Evolutionary conservation across 2,888 invertebrate genomes (phyloP).

Genomic region (Flexamia atlantica): DNA sequence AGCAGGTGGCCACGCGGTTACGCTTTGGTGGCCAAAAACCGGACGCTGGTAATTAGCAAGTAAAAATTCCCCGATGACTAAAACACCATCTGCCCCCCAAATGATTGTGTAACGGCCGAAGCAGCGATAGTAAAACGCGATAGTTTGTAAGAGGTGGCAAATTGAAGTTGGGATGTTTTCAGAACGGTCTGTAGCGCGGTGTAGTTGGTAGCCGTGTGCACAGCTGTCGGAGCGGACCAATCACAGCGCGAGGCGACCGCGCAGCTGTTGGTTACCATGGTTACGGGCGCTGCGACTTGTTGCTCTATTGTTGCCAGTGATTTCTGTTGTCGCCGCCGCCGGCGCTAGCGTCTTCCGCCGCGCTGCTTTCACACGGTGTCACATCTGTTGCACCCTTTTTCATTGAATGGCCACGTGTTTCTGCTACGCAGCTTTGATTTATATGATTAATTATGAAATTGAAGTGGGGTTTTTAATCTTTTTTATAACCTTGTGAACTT

Average conservation of each 20-base stretch:
- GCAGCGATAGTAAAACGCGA: conserved; percentile 5
- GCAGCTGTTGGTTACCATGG: conserved; percentile 33
- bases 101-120: conserved; percentile 9
- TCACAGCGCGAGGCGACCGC: conserved; percentile 33
- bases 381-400: conserved; percentile 9
- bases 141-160: background rate
- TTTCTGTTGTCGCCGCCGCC: conserved; percentile 20
- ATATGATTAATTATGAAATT: too few species aligned
- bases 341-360: background rate
- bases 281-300: conserved; percentile 7
- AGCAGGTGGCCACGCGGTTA: conserved; percentile 7
- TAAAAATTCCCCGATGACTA: conserved; percentile 15
- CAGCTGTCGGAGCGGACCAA: conserved; percentile 53
- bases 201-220: conserved; percentile 44
- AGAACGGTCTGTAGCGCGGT: conserved; percentile 44
- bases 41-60: conserved; percentile 26
- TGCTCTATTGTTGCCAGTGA: conserved; percentile 36
- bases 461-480: too few species aligned
- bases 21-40: conserved; percentile 1
- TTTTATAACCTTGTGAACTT: too few species aligned
- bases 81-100: conserved; percentile 21
- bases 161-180: conserved; percentile 33
- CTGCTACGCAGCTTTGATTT: background rate
- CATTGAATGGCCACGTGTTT: background rate
- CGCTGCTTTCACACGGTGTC: conserved; percentile 13